Conservation (phyloP, 2,888 invertebrate species). For the Lampropteryx suffumata region DNA sequence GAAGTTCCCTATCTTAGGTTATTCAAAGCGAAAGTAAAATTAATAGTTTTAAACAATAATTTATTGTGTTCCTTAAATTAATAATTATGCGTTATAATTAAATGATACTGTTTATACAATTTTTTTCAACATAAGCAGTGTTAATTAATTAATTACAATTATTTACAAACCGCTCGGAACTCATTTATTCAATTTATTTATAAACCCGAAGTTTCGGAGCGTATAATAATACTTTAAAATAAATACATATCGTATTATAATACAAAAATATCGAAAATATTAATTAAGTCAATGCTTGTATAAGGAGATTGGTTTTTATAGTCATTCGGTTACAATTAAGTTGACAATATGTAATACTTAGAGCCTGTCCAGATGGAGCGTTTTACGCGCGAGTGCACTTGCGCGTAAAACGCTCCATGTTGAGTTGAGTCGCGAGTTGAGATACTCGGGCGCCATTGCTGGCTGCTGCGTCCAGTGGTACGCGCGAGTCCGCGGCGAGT, state of each 20-base stretch:
- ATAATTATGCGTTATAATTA: conserved; percentile 69
- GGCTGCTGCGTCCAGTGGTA: too few relatives aligned
- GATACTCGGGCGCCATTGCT: too few relatives aligned
- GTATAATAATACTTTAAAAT: conserved; percentile 34
- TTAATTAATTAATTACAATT: conserved; percentile 64
- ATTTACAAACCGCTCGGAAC: conserved; percentile 56
- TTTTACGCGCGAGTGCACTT: too few relatives aligned
- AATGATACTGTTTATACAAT: conserved; percentile 71
- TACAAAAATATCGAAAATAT: conserved; percentile 57
- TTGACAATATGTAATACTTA: too few relatives aligned
- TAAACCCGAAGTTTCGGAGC: conserved; percentile 5
- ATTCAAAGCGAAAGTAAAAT: conserved; percentile 35
- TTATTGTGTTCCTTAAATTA: conserved; percentile 73
- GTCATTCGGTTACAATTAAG: too few relatives aligned
- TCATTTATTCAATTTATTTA: conserved; percentile 3
- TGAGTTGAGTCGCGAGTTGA: too few relatives aligned
- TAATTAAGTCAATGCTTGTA: conserved; percentile 32
- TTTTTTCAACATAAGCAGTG: conserved; percentile 51
- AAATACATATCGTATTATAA: conserved; percentile 35
- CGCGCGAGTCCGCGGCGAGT: too few relatives aligned
- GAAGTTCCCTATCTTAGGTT: neutral
- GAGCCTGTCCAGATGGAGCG: too few relatives aligned
- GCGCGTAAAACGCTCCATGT: too few relatives aligned
- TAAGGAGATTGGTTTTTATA: too few relatives aligned
- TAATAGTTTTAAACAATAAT: conserved; percentile 71